These are phyloP conservation scores for Monochamus saltuarius DNA, from an alignment of 1,140 invertebrate genomes.

Conservation along the genomic window DNA sequence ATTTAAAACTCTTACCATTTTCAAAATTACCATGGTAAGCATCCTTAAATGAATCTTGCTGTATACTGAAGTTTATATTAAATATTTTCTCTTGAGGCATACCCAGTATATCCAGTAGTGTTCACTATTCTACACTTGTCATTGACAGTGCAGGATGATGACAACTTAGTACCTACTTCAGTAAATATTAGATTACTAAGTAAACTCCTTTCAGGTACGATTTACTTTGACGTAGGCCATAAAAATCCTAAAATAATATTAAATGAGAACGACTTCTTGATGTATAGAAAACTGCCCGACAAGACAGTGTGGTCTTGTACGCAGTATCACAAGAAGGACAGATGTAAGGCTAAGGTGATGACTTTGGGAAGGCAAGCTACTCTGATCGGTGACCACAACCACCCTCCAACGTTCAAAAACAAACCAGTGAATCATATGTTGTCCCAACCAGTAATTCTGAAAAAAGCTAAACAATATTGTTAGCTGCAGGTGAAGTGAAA, in stretches of 20 bases:
- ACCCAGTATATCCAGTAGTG: too few species aligned
- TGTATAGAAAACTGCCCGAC: constrained; percentile 20
- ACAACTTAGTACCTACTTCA: too few species aligned
- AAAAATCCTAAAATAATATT: constrained; percentile 34
- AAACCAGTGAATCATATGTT: constrained; percentile 18
- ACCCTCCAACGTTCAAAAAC: constrained; percentile 11
- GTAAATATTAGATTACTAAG: too few species aligned
- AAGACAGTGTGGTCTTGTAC: constrained; percentile 35
- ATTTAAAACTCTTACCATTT: too few species aligned
- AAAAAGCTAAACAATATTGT: neutral
- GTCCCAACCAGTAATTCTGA: constrained; percentile 4
- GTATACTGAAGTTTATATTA: too few species aligned
- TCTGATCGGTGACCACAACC: constrained; percentile 27
- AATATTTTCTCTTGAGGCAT: too few species aligned
- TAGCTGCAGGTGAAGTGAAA: too few species aligned
- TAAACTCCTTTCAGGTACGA: constrained; percentile 22
- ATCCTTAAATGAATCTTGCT: too few species aligned
- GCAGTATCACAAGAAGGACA: constrained; percentile 28
- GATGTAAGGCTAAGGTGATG: constrained; percentile 31
- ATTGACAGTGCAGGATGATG: too few species aligned
- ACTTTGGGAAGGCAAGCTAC: constrained; percentile 21
- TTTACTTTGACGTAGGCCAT: constrained; percentile 23
- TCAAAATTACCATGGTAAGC: too few species aligned
- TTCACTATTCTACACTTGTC: too few species aligned
- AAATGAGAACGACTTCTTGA: constrained; percentile 26